phyloP scores from a whole-genome alignment of 2,888 invertebrate genomes.

The Lypha dubia region DNA sequence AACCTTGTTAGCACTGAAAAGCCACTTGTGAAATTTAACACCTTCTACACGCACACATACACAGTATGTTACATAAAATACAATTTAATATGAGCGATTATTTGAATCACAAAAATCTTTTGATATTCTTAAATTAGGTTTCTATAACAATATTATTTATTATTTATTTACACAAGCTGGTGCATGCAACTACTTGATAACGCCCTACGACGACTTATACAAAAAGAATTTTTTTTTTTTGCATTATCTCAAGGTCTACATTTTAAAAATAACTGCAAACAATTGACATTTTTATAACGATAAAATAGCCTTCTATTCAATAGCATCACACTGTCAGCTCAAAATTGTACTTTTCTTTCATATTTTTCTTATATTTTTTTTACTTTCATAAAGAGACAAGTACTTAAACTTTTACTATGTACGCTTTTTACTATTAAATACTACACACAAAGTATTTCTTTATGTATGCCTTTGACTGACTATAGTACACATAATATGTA shows the following conservation, averaged over 20 bases:
- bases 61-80: neutral
- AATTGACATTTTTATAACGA: conserved; percentile 51
- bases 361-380: neutral
- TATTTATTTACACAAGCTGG: conserved; percentile 8
- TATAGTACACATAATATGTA: neutral
- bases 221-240: conserved; percentile 6
- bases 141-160: conserved; percentile 54
- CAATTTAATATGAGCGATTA: neutral
- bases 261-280: conserved; percentile 66
- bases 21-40: conserved; percentile 40
- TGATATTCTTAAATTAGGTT: conserved; percentile 55
- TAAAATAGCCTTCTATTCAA: conserved; percentile 39
- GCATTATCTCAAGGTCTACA: conserved; percentile 56
- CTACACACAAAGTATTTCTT: conserved; percentile 1
- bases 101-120: conserved; percentile 24
- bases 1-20: neutral
- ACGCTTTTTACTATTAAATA: conserved; percentile 19
- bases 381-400: conserved; percentile 41
- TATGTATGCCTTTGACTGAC: neutral
- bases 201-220: conserved; percentile 41
- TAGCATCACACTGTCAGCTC: conserved; percentile 43
- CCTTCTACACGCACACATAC: conserved; percentile 10
- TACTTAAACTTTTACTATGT: conserved; percentile 68
- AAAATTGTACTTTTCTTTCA: conserved; percentile 18
- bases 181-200: conserved; percentile 37